phyloP scores from a whole-genome alignment of 2,797 vertebrate genomes.

The Epinephelus coioides region DNA sequence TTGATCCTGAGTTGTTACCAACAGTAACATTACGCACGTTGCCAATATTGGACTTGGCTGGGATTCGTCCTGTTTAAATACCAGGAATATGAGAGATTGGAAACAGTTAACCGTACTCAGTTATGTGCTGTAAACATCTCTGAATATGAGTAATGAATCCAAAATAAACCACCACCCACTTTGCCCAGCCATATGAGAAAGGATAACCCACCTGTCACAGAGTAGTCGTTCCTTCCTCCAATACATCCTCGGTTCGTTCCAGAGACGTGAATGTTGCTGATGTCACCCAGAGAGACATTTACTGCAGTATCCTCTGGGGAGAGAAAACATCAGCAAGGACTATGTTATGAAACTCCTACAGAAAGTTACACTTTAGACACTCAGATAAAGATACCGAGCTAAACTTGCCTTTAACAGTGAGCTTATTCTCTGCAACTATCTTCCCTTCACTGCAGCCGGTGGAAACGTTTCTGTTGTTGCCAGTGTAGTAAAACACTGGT shows the following conservation, averaged over 20 bases:
- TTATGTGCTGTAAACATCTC: background rate
- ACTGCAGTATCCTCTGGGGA: background rate
- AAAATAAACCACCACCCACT: background rate
- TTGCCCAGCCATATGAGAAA: background rate
- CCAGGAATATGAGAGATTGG: background rate
- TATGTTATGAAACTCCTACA: background rate
- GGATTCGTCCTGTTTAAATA: background rate
- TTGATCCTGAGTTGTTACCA: constrained; percentile 15
- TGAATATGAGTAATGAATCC: constrained; percentile 1
- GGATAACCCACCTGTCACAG: constrained; percentile 4
- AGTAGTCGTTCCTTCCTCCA: background rate
- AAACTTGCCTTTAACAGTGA: background rate
- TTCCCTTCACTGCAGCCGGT: background rate
- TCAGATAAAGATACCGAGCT: background rate
- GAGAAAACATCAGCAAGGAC: background rate
- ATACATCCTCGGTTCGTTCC: background rate
- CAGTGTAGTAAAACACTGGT: background rate
- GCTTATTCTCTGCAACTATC: background rate
- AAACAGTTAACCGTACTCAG: background rate
- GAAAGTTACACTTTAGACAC: background rate
- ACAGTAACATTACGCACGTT: constrained; percentile 1
- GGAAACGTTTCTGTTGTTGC: background rate
- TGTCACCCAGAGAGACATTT: background rate
- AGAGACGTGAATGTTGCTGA: background rate
- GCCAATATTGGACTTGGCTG: constrained; percentile 6